Base-by-base conservation (phyloP, 1,140 invertebrate genomes). In the Pseudomyrmex pallidus region DNA sequence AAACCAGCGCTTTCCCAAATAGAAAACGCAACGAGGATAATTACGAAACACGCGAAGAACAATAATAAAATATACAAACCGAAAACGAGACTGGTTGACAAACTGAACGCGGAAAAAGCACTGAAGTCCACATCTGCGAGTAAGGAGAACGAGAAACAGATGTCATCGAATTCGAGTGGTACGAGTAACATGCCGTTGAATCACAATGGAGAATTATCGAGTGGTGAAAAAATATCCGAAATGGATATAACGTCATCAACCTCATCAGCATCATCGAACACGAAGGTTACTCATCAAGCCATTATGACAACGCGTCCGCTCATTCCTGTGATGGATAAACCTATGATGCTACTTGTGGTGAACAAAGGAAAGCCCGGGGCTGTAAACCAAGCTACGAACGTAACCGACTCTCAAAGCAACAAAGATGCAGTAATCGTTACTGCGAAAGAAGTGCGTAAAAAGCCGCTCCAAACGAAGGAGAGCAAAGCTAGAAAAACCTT, bases 401-500 rank as follows among this genome's bases (percentile, higher is more conserved):
- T 22, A 52, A 35, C 25, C n/a, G 54, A 76, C 17, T 25, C 13
- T n/a, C 12, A 12, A 20, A 5, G 7, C 2, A 56, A 25, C n/a
- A 48, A 83, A 54, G 12, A 84, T 46, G 5, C 1, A 10, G 44
- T 25, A 2, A 25, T 48, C 15, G 15, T 1, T 13, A 12, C 17
- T 35, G 5, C 35, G 0, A 78, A 25, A 13, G 70, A 85, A 1
- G 17, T 46, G 8, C 10, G 35, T 0, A 13, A n/a, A 20, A 15
- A 20, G 4, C 67, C 62, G 0, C 59, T 61, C 22, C 62, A 61
- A 13, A 83, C 76, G 15, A 91, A 89, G 50, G 90, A 92, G 17
- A 91, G 87, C 8, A 93, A 90, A 67, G 93, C 94, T 2, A 89
- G 89, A 5, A 94, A 94, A 68, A 89, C 90, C 0, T 93, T 94